Percentiles rank a stretch among this genome's conserved stretches.
phyloP scores from a whole-genome alignment of 2,113 vertebrate genomes.

The Platycercus adscitus region DNA sequence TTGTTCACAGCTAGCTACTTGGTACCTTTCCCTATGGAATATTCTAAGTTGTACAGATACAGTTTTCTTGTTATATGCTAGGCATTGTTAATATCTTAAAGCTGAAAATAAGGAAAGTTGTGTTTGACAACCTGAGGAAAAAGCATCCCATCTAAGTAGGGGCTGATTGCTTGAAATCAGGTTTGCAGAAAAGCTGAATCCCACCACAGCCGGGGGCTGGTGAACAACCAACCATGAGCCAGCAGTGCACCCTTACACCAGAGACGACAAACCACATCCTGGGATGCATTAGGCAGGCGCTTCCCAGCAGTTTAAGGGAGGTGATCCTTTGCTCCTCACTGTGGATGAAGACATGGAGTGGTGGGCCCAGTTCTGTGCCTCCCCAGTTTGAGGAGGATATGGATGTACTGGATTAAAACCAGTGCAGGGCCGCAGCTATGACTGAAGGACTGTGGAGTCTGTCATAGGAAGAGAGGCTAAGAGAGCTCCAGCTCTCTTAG shows the following conservation, averaged over 20 bases:
- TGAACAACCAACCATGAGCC: not conserved
- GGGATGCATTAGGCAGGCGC: not conserved
- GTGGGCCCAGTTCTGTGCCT: not conserved
- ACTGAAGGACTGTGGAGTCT: not conserved
- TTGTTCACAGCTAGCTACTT: not conserved
- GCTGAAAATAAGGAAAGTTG: not conserved
- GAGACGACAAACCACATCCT: rapidly evolving
- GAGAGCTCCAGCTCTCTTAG: not conserved
- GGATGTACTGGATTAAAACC: not conserved
- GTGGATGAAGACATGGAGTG: not conserved
- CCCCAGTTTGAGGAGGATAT: not conserved
- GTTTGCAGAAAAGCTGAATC: not conserved
- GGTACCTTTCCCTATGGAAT: not conserved
- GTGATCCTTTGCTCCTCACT: not conserved
- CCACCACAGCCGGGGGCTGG: not conserved
- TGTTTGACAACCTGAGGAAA: not conserved
- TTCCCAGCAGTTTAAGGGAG: not conserved
- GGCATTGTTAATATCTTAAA: not conserved
- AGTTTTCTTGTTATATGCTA: not conserved
- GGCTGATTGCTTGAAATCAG: not conserved
- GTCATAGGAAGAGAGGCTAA: not conserved
- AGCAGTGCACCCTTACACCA: not conserved
- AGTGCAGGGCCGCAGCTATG: not conserved
- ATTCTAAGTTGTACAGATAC: not conserved
- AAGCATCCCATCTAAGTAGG: not conserved